A percentile compares a stretch with the other conserved stretches of the same genome.
These are phyloP conservation scores for Salvelinus sp. DNA, from an alignment of 2,113 vertebrate species.

Conservation along the genomic window DNA sequence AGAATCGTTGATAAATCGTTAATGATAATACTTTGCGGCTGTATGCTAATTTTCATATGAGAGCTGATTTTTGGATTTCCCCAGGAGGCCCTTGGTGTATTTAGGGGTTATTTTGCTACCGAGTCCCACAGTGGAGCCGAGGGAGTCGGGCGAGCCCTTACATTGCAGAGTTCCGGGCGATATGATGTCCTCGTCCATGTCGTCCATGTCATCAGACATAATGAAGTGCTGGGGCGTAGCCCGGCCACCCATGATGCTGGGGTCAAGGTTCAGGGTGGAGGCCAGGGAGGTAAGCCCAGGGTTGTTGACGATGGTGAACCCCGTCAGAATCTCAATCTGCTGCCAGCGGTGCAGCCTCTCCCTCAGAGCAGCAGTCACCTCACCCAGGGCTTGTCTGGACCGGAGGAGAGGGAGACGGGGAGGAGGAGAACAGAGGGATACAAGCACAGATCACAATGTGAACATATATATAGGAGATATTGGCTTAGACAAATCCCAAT, in stretches of 20 bases:
- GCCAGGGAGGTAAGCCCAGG: slow-evolving; percentile 86
- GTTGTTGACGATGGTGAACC: slow-evolving; percentile 93
- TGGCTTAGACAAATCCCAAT: background rate
- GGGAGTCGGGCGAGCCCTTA: slow-evolving; percentile 74
- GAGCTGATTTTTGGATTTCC: slow-evolving; percentile 60
- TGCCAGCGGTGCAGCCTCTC: slow-evolving; percentile 95
- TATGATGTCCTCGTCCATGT: slow-evolving; percentile 92
- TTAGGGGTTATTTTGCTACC: slow-evolving; percentile 57
- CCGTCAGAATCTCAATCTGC: slow-evolving; percentile 92
- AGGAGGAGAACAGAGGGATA: background rate
- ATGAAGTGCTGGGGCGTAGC: slow-evolving; percentile 88
- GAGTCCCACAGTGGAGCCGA: slow-evolving; percentile 46
- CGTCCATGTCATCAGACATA: slow-evolving; percentile 93
- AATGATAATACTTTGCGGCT: background rate
- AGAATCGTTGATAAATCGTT: background rate
- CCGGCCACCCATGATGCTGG: slow-evolving; percentile 85
- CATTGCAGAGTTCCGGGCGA: slow-evolving; percentile 89
- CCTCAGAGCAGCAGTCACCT: slow-evolving; percentile 90
- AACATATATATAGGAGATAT: background rate
- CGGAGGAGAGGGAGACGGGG: background rate
- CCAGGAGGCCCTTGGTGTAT: slow-evolving; percentile 53
- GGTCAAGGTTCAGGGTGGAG: slow-evolving; percentile 87
- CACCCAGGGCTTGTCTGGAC: slow-evolving; percentile 87
- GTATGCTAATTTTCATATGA: slow-evolving; percentile 32
- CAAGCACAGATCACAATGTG: background rate